Conservation (phyloP, 2,888 invertebrate genomes). For the Cryptocephalus primarius region DNA sequence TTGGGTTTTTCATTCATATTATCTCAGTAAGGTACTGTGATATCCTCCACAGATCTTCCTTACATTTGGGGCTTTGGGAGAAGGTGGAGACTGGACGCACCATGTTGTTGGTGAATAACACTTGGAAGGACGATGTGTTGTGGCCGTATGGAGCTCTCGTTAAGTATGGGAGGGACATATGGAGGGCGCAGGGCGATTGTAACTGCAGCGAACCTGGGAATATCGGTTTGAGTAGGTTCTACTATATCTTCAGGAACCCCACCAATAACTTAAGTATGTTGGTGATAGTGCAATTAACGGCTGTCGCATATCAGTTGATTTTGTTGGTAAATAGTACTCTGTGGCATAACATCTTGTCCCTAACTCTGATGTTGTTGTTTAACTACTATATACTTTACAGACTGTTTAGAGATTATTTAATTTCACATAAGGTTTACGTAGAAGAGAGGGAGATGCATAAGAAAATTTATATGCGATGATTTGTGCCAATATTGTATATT, state of each 20-base stretch:
- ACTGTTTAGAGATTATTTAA: constrained; percentile 73
- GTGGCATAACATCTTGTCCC: constrained; percentile 86
- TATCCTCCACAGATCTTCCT: constrained; percentile 77
- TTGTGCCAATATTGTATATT: neutral
- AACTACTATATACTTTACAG: constrained; percentile 90
- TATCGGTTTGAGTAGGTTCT: constrained; percentile 68
- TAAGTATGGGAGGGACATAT: constrained; percentile 60
- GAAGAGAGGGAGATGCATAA: constrained; percentile 60
- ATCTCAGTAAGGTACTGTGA: constrained; percentile 65
- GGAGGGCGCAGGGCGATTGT: constrained; percentile 63
- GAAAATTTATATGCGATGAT: constrained; percentile 31
- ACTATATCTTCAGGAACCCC: constrained; percentile 79
- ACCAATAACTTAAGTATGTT: constrained; percentile 63
- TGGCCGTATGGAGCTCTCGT: constrained; percentile 71
- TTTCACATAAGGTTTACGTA: constrained; percentile 73
- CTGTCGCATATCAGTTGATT: constrained; percentile 68
- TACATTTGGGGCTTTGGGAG: constrained; percentile 77
- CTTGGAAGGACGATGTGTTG: constrained; percentile 39
- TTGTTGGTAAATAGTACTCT: constrained; percentile 69
- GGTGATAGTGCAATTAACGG: constrained; percentile 56
- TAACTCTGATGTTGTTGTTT: constrained; percentile 75
- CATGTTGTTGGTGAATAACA: constrained; percentile 12
- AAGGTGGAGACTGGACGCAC: constrained; percentile 36
- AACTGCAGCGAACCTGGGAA: constrained; percentile 86
- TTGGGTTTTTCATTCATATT: constrained; percentile 62